Evolutionary conservation across 1,140 invertebrate genomes (phyloP).

Genomic region (Pseudomyrmex concolor): DNA sequence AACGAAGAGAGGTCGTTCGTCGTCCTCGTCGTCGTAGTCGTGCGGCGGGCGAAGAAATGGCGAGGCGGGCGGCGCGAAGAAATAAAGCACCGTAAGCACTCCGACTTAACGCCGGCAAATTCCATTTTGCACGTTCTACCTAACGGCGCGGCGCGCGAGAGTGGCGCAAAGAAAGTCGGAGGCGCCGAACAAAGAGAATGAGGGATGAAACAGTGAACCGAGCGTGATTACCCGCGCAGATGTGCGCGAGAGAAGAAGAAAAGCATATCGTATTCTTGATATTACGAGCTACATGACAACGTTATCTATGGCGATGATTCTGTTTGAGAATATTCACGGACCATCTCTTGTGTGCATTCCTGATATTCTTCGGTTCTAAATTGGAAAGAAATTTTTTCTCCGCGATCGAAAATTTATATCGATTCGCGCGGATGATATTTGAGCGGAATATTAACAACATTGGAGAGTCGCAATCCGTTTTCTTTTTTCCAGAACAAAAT

Average conservation of each 20-base stretch:
- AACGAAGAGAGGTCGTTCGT: slow-evolving; percentile 53
- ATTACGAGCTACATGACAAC: slow-evolving; percentile 20
- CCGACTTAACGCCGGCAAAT: slow-evolving; percentile 57
- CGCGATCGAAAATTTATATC: too few relatives aligned
- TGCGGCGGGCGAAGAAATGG: slow-evolving; percentile 22
- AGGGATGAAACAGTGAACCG: slow-evolving; percentile 43
- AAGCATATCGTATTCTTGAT: background rate
- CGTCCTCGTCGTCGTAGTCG: background rate
- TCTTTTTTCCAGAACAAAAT: too few relatives aligned
- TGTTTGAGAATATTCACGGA: background rate
- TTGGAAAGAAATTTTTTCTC: too few relatives aligned
- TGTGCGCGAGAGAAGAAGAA: slow-evolving; percentile 7
- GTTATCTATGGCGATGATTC: too few relatives aligned
- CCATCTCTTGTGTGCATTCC: background rate
- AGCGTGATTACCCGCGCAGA: slow-evolving; percentile 47
- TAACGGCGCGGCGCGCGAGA: background rate
- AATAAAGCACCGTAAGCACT: slow-evolving; percentile 59
- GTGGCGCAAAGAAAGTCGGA: slow-evolving; percentile 36
- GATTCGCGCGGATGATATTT: too few relatives aligned
- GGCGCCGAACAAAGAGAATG: slow-evolving; percentile 46
- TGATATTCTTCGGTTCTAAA: too few relatives aligned
- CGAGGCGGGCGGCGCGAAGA: slow-evolving; percentile 23
- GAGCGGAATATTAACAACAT: too few relatives aligned
- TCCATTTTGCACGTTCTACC: slow-evolving; percentile 54
- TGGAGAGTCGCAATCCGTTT: too few relatives aligned